Percentiles rank a stretch among this genome's conserved stretches.
Conservation (phyloP, 92 coral and sea anemone species). For the Porites evermanni region DNA sequence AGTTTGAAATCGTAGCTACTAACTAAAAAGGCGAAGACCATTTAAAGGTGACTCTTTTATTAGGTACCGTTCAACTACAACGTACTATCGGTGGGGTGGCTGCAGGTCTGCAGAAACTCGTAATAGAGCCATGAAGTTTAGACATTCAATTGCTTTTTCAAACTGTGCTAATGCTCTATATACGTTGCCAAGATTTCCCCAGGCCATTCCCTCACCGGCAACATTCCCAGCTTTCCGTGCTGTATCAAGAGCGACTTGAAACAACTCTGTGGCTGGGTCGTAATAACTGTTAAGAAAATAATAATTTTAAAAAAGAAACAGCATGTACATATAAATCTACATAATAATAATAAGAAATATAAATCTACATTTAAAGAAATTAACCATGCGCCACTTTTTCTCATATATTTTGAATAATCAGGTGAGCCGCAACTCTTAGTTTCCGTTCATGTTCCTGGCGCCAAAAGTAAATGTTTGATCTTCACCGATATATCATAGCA, state of each 20-base stretch:
- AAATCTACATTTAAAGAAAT: neutral
- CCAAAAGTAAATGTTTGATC: neutral
- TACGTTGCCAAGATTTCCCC: slow-evolving; percentile 76
- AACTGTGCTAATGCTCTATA: slow-evolving; percentile 58
- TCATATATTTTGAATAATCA: neutral
- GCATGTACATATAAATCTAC: neutral
- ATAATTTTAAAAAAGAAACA: neutral
- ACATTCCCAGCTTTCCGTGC: slow-evolving; percentile 51
- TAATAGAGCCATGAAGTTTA: no score
- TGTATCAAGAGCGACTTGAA: slow-evolving; percentile 46
- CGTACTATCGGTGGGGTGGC: no score
- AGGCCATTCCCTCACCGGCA: slow-evolving; percentile 79
- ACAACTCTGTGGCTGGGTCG: slow-evolving; percentile 54
- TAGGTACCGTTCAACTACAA: no score
- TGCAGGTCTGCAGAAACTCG: no score
- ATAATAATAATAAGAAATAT: neutral
- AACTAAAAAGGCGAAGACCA: no score
- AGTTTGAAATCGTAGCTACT: no score
- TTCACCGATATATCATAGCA: neutral
- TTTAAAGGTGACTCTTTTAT: no score
- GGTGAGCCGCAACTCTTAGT: neutral
- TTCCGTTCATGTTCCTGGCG: neutral
- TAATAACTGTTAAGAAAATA: neutral
- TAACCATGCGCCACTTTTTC: neutral
- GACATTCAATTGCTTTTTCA: slow-evolving; percentile 64